Conservation (phyloP, 2,888 invertebrate genomes). For the Drosophila atripex region DNA sequence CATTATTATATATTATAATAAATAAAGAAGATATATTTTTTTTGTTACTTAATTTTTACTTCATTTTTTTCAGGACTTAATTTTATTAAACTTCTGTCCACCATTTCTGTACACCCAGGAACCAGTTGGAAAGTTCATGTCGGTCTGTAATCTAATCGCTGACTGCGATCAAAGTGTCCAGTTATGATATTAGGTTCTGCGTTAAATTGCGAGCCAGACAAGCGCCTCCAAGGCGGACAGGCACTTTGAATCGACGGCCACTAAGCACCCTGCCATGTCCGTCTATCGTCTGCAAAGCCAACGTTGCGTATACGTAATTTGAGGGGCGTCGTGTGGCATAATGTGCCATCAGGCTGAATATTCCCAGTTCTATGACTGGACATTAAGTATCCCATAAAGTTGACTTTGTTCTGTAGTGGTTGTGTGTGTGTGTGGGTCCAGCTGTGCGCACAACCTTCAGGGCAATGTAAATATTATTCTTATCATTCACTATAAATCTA, state of each 20-base stretch:
- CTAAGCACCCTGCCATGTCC: conserved; percentile 43
- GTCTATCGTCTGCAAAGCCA: conserved; percentile 8
- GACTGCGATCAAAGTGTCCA: conserved; percentile 72
- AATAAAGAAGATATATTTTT: no score
- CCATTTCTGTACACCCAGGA: neutral
- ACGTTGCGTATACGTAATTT: conserved; percentile 71
- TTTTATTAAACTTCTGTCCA: neutral
- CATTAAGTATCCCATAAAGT: conserved; percentile 71
- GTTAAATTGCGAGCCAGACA: conserved; percentile 60
- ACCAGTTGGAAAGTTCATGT: conserved; percentile 3
- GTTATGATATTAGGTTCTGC: conserved; percentile 66
- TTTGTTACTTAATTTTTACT: no score
- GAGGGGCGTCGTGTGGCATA: conserved; percentile 72
- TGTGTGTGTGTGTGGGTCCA: conserved; percentile 13
- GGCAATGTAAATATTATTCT: conserved; percentile 78
- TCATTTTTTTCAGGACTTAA: no score
- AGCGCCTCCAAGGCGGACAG: conserved; percentile 55
- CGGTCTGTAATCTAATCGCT: conserved; percentile 68
- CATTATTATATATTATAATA: no score
- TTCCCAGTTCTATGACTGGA: conserved; percentile 53
- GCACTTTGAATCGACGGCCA: conserved; percentile 38
- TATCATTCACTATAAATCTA: conserved; percentile 78
- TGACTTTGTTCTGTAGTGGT: conserved; percentile 45
- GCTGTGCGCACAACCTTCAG: conserved; percentile 57
- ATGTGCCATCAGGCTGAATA: conserved; percentile 66